phyloP scores from a whole-genome alignment of 2,113 vertebrate genomes.

The Phoenicopterus ruber region DNA sequence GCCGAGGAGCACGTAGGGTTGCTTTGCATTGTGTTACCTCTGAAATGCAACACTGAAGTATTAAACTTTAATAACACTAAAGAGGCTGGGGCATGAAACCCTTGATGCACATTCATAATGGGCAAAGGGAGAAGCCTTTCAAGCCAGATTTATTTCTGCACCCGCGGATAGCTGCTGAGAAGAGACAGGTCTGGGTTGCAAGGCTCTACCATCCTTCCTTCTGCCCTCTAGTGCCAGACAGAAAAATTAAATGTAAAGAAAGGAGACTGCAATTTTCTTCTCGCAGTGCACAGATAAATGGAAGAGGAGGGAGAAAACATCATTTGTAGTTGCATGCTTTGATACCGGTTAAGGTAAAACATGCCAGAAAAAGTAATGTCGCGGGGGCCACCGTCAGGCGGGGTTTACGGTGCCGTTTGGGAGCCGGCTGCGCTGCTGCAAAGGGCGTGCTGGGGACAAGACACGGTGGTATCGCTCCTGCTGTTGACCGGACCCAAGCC shows the following conservation, averaged over 20 bases:
- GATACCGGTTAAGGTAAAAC: accelerated
- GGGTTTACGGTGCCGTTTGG: neutral
- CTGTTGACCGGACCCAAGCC: neutral
- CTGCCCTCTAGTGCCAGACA: conserved; percentile 45
- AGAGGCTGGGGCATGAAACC: neutral
- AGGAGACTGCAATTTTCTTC: neutral
- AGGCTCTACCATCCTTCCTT: neutral
- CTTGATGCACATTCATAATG: neutral
- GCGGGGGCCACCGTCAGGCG: neutral
- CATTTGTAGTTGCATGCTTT: neutral
- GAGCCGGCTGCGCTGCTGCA: accelerated
- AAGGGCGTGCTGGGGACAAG: neutral
- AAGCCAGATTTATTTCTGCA: neutral
- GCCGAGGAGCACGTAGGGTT: accelerated
- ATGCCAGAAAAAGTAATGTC: neutral
- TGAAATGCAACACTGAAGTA: neutral
- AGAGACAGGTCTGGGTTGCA: neutral
- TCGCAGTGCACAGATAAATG: neutral
- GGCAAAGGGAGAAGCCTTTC: neutral
- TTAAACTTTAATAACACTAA: conserved; percentile 30
- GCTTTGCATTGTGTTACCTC: neutral
- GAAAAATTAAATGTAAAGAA: neutral
- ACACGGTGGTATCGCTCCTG: accelerated
- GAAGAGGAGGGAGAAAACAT: neutral
- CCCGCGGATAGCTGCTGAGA: neutral